Conservation (phyloP, 2,888 invertebrate genomes). For the Ophion obscuratus region DNA sequence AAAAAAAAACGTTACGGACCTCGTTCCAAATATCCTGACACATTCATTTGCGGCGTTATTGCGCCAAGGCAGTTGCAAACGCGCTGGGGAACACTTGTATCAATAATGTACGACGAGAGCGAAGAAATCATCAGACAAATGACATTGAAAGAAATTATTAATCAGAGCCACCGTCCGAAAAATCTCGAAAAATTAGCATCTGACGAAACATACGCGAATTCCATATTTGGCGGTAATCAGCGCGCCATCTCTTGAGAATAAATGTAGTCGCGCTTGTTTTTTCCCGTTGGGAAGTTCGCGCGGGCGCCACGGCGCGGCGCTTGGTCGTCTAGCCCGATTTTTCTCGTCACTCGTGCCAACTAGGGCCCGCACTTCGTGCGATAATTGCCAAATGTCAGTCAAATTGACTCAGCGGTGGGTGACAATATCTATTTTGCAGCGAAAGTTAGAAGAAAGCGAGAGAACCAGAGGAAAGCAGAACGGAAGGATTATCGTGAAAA, state of each 20-base stretch:
- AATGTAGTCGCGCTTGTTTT: background rate
- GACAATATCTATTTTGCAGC: constrained; percentile 36
- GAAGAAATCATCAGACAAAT: background rate
- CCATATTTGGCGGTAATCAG: background rate
- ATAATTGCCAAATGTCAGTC: constrained; percentile 70
- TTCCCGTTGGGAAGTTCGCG: constrained; percentile 5
- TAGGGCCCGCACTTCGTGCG: constrained; percentile 58
- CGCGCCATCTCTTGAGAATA: background rate
- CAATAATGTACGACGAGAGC: background rate
- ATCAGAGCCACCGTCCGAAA: background rate
- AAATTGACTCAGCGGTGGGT: constrained; percentile 63
- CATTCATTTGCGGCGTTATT: background rate
- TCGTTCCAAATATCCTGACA: background rate
- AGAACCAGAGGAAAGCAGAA: constrained; percentile 36
- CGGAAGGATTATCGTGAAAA: constrained; percentile 37
- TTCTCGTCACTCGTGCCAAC: constrained; percentile 1
- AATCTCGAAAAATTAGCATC: background rate
- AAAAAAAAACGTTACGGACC: background rate
- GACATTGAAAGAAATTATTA: too few species aligned
- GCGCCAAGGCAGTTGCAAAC: too few species aligned
- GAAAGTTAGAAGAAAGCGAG: constrained; percentile 43
- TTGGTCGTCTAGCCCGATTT: background rate
- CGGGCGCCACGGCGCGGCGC: background rate
- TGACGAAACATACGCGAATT: background rate
- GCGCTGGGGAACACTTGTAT: background rate